These are phyloP conservation scores for Sialia sialis DNA, from an alignment of 2,113 vertebrate genomes.

Conservation along the genomic window DNA sequence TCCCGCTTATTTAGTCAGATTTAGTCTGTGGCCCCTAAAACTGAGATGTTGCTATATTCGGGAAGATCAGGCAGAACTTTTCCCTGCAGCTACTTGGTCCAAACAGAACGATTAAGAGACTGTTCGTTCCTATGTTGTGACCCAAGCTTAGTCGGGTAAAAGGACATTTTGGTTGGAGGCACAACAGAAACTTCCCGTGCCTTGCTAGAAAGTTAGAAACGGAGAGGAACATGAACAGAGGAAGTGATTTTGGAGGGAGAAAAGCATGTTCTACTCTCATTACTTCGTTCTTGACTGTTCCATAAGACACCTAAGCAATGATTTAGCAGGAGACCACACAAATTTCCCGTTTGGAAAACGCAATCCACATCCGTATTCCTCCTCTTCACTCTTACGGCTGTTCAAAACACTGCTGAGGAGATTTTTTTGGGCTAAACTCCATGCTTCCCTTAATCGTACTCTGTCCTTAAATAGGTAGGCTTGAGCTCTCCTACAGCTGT, in stretches of 20 bases:
- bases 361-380: background rate
- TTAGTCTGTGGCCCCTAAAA: background rate
- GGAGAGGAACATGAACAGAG: background rate
- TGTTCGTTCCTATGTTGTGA: background rate
- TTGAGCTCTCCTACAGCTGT: background rate
- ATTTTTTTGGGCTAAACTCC: background rate
- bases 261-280: background rate
- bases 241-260: background rate
- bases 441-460: rapidly evolving
- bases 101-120: background rate
- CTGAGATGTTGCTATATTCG: background rate
- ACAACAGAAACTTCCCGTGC: background rate
- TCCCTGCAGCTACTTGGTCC: no score
- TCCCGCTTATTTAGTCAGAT: background rate
- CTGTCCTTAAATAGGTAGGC: background rate
- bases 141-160: background rate
- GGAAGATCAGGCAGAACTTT: background rate
- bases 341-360: background rate
- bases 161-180: background rate
- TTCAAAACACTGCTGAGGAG: background rate
- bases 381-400: background rate
- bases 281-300: background rate
- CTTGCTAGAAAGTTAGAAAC: background rate
- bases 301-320: background rate
- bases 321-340: background rate